A percentile compares a stretch with the other conserved stretches of the same genome.
Conservation (phyloP, 1,140 invertebrate genomes). For the Amphibalanus amphitrite region DNA sequence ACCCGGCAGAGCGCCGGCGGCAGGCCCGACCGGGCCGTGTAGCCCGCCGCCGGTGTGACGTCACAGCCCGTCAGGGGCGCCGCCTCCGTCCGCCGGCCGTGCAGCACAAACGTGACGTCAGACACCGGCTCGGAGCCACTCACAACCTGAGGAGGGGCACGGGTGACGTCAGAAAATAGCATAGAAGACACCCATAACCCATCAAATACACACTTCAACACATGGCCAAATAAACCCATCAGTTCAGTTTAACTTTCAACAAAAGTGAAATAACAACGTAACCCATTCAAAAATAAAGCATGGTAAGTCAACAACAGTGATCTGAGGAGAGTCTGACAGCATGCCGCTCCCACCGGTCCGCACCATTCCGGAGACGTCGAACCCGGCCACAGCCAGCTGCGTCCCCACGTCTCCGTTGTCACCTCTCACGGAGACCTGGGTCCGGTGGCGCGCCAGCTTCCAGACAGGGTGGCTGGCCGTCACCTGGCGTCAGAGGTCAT, state of each 20-base stretch:
- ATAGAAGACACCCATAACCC: too few relatives aligned
- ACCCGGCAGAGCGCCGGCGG: background rate
- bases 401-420: background rate
- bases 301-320: too few relatives aligned
- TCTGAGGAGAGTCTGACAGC: too few relatives aligned
- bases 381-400: background rate
- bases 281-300: too few relatives aligned
- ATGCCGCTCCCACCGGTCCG: too few relatives aligned
- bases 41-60: background rate
- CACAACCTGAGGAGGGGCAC: background rate
- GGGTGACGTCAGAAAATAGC: background rate
- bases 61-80: slow-evolving; percentile 17
- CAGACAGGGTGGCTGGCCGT: background rate
- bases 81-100: slow-evolving; percentile 16
- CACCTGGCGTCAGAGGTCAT: too few relatives aligned
- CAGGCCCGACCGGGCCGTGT: background rate
- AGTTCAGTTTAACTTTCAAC: too few relatives aligned
- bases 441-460: background rate
- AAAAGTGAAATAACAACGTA: too few relatives aligned
- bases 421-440: background rate
- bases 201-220: too few relatives aligned
- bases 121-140: background rate
- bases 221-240: too few relatives aligned
- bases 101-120: background rate
- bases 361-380: background rate